These are phyloP conservation scores for Petrocephalus schoutedeni DNA, from an alignment of 2,797 vertebrate genomes.

Conservation along the genomic window DNA sequence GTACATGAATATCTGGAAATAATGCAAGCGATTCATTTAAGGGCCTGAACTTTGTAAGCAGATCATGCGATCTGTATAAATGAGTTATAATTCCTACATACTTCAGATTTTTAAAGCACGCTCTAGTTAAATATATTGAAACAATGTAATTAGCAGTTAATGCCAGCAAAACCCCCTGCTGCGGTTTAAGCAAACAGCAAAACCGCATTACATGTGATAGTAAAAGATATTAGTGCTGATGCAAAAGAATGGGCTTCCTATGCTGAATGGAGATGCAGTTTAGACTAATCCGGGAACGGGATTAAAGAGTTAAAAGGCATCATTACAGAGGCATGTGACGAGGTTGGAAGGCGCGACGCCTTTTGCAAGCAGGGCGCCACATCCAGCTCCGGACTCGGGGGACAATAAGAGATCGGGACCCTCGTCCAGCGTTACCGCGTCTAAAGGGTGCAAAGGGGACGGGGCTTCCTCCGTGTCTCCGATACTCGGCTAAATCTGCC, in stretches of 20 bases:
- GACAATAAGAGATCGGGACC: not conserved
- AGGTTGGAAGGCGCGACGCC: not conserved
- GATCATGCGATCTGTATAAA: not conserved
- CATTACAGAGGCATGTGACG: not conserved
- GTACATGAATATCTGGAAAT: not conserved
- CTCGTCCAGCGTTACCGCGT: not conserved
- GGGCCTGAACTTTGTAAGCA: not conserved
- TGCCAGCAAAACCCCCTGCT: not conserved
- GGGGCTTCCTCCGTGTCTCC: not conserved
- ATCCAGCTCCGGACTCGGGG: not conserved
- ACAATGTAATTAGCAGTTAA: not conserved
- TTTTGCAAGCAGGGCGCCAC: not conserved
- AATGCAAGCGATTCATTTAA: not conserved
- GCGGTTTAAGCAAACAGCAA: not conserved
- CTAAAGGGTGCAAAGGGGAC: not conserved
- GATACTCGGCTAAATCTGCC: not conserved
- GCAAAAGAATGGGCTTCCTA: not conserved
- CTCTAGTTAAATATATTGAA: not conserved
- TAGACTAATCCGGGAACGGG: not conserved
- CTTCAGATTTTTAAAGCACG: not conserved
- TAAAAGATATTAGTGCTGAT: not conserved
- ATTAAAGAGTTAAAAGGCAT: conserved; percentile 4
- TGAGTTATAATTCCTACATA: not conserved
- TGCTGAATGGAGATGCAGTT: not conserved
- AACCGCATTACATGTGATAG: not conserved